Evolutionary conservation across 2,888 invertebrate genomes (phyloP), one percentile per base, ranked within the genome.

Genomic region (Bursaphelenchus okinawaensis): DNA sequence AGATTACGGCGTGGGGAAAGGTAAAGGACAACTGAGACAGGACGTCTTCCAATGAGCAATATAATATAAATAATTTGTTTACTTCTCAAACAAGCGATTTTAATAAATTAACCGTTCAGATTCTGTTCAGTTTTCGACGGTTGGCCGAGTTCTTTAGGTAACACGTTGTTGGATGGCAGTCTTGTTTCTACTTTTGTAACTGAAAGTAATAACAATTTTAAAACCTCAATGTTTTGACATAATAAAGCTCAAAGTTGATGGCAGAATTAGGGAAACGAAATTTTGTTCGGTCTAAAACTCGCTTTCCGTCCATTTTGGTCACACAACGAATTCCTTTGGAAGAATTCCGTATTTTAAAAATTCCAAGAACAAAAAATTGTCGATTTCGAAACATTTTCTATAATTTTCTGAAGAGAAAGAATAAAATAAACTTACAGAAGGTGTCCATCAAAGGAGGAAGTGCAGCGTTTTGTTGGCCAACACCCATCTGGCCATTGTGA

Each of bases 1-100:
- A 65, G 65, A 68, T 40, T 65, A 65, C 54, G 65, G 65, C 7
- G 28, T 65, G 1, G 65, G 65, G 16, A 24, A 66, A 19, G 63
- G 29, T 7, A 24, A 51, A 23, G 63, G 63, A 19, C 62, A 68
- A 22, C 65, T 65, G 27, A 52, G 40, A 24, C 65, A 65, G 31
- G 26, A 68, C 63, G 29, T 59, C 20, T 65, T 67, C 29, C 65
- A 67, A 7, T 65, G 52, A 61, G 19, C 19, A 54, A 40, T 16
- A 4, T 52, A 7, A 4, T 6, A 16, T 40, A 4, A 40, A 40
- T 40, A 40, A 12, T 40, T 40, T 40, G 16, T 40, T 40, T 40
- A 40, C n/a, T 40, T n/a, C n/a, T 2, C n/a, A n/a, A 40, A 40
- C 12, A 40, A n/a, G 12, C n/a, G 12, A n/a, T 12, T 12, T 7